Evolutionary conservation across 2,797 vertebrate genomes (phyloP), one percentile per base, ranked within the genome.

Genomic region (Mallotus villosus): DNA sequence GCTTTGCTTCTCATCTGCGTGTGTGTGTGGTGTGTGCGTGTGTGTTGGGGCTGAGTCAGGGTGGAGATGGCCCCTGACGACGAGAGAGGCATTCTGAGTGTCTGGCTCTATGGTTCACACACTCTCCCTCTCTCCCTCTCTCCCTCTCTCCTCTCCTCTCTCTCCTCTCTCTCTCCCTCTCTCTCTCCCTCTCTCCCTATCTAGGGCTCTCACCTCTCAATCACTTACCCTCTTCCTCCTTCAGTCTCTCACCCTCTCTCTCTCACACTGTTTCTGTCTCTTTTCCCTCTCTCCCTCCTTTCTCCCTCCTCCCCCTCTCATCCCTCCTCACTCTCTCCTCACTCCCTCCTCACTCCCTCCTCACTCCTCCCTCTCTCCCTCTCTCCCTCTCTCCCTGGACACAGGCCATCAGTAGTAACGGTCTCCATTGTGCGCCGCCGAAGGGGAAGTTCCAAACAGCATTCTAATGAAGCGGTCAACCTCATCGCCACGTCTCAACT

Each of bases 401-500:
- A 49, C 25, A 4, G 69, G 86, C 88, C 86, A 89, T 81, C 70
- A 82, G 81, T 79, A 77, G 82, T 88, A 85, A 87, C 81, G 72
- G 84, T 75, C 75, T 79, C 83, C 66, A 86, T 87, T 89, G 89
- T 88, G 76, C 71, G 78, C 74, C 82, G 69, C 58, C 53, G 68
- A 49, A 32, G 63, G 76, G 53, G 70, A 59, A 74, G 55, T 78
- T 75, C 66, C 57, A 71, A 78, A 79, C 74, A 51, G 82, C 81
- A 84, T 87, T 84, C 82, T 86, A 85, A 88, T 85, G 82, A 89
- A 81, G 77, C 79, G 72, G 69, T 11, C 67, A 80, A 86, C 84
- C 86, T 83, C 81, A 82, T 84, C 87, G 81, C 74, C 1, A 24
- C 58, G 73, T 70, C 82, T 83, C 80, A 83, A 79, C 78, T 41